These are phyloP conservation scores for Scomber japonicus DNA, from an alignment of 2,113 vertebrate genomes.

Conservation along the genomic window DNA sequence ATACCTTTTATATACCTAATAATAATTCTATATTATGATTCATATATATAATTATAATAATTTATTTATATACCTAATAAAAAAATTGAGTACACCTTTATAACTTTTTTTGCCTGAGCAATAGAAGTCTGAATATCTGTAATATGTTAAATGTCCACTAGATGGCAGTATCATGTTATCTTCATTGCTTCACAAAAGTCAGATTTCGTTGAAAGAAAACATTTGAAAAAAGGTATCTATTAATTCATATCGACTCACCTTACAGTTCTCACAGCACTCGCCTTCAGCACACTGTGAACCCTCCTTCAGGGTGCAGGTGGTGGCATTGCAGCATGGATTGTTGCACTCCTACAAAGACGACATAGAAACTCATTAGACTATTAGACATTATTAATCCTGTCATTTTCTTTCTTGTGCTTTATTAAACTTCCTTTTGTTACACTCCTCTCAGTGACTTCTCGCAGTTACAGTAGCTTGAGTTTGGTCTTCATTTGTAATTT, in stretches of 20 bases:
- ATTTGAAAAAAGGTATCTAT: background rate
- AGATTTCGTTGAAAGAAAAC: background rate
- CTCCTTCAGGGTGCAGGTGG: conserved; percentile 71
- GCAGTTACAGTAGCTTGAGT: too few species aligned
- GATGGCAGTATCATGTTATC: conserved; percentile 22
- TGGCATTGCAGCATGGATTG: conserved; percentile 86
- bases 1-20: too few species aligned
- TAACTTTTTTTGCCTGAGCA: background rate
- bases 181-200: background rate
- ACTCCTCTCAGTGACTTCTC: too few species aligned
- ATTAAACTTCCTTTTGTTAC: too few species aligned
- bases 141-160: conserved; percentile 14
- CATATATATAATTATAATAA: too few species aligned
- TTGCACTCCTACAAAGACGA: conserved; percentile 78
- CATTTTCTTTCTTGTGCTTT: too few species aligned
- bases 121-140: background rate
- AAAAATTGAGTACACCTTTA: too few species aligned
- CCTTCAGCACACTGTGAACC: conserved; percentile 77
- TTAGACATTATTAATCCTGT: background rate
- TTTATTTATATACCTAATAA: too few species aligned
- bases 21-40: too few species aligned
- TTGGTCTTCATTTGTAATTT: too few species aligned
- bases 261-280: conserved; percentile 83
- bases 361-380: background rate
- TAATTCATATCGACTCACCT: conserved; percentile 68